These are phyloP conservation scores for Otolemur garnettii DNA, from an alignment of 2,113 vertebrate genomes.

Conservation along the genomic window DNA sequence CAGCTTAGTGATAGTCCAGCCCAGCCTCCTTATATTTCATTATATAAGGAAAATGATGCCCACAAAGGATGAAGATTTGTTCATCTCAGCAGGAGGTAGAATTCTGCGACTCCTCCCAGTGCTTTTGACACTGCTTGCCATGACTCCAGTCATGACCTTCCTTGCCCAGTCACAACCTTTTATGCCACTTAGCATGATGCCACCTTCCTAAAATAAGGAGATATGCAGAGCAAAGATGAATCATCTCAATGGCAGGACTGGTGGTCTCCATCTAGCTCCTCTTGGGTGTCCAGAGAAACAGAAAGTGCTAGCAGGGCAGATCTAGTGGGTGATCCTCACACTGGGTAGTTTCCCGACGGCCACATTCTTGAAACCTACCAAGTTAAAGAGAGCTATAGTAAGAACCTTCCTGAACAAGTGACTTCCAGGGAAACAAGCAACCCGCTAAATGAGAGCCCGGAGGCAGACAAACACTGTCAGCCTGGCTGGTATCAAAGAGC, in stretches of 20 bases:
- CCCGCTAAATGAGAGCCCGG: not conserved
- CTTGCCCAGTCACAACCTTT: not conserved
- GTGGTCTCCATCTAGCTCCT: not conserved
- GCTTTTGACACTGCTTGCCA: rapidly evolving
- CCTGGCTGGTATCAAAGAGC: rapidly evolving
- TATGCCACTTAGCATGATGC: not conserved
- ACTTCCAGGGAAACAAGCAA: not conserved
- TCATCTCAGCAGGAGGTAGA: not conserved
- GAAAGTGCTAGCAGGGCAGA: not conserved
- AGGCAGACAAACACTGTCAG: not conserved
- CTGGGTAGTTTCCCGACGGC: rapidly evolving
- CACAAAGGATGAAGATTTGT: not conserved
- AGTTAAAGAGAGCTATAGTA: not conserved
- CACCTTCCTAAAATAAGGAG: not conserved
- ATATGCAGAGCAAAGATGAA: not conserved
- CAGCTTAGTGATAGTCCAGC: not conserved
- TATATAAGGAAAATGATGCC: not conserved
- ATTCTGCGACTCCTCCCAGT: not conserved
- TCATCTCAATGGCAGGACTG: not conserved
- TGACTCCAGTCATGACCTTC: rapidly evolving
- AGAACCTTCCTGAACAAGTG: rapidly evolving
- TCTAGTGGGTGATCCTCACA: rapidly evolving
- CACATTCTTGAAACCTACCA: not conserved
- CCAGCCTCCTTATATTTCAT: not conserved
- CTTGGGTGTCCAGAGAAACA: not conserved